Evolutionary conservation across 2,113 vertebrate species (phyloP), one percentile per base, ranked within the genome.

Genomic region (Hydrochoerus hydrochaeris): DNA sequence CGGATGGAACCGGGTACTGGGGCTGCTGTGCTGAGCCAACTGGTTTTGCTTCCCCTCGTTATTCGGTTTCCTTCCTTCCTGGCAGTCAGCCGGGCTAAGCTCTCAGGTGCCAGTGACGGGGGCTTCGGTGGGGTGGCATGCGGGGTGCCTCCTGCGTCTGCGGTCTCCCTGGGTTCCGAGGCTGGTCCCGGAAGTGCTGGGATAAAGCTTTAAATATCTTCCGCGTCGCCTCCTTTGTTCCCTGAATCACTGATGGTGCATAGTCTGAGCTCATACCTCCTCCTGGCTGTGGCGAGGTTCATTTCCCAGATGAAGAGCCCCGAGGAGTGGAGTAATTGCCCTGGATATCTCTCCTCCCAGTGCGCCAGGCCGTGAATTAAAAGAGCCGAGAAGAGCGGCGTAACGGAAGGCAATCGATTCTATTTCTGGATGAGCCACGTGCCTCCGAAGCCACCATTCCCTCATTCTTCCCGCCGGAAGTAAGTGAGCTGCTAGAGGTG

Each of bases 381-480:
- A 52, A 81, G 81, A 32, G 60, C 49, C 41, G 60, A 67, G 46
- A 78, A 94, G 35, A 88, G 38, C 1, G 30, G 85, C 65, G 13
- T 38, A 69, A 69, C 62, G 46, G 30, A 52, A 28, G n/a, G 35
- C 24, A 67, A 67, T 13, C 30, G 28, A 44, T 78, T 58, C 54
- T 62, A 52, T 85, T 93, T 94, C 80, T 49, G 77, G 78, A 28
- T 67, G 94, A 93, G 75, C 78, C 73, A 63, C 24, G 10, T 38
- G 30, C n/a, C 41, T 81, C 60, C 35, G 32, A 95, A 85, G 38
- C 38, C 60, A 44, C 41, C 35, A 32, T 54, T 54, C 35, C n/a
- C 28, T 49, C 30, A 65, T 78, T 65, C 57, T 32, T 67, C 80
- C 91, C 84, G 24, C 11, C 35, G 52, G 44, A 82, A 87, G 32